Evolutionary conservation across 2,113 vertebrate genomes (phyloP), one percentile per base, ranked within the genome.

Genomic region (Cyprinodon variegatus): DNA sequence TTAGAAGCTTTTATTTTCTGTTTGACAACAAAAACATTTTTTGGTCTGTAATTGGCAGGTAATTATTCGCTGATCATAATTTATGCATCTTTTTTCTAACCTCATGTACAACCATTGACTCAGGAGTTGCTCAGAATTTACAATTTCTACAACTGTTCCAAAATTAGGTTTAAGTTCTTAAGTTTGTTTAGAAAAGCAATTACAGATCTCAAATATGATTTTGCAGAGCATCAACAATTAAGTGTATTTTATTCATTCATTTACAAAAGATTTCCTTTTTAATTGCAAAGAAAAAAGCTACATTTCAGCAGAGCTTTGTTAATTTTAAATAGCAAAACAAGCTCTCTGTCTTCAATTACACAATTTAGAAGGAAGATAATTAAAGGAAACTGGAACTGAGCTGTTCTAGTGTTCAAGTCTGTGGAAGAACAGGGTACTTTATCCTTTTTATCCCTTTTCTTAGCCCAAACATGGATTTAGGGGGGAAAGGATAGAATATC

Each of bases 401-500:
- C 17, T 20, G 17, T 57, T 57, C 50, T 57, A 2, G 50, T n/a
- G 17, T 14, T 57, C 7, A 9, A 57, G 17, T 57, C 78, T 20
- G 85, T 79, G 76, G 80, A 90, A 87, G 81, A 69, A 7, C 13
- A 38, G 1, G 77, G 46, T 53, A 50, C 68, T 80, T 68, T 79
- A 59, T 63, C 72, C 9, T 57, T 36, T 5, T 70, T 41, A 57
- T 57, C 20, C 36, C 65, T 62, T 60, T 76, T 77, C 41, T 40
- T 40, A 40, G 62, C 17, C 57, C 46, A 76, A 85, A 69, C 70
- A 72, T 4, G 39, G 72, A 59, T 68, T 78, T 13, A 9, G 9
- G 63, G 62, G 45, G 71, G 74, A 83, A 85, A 85, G 79, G 84
- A 88, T 87, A n/a, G 89, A 83, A 77, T 79, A 86, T 82, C 89